Base-by-base conservation (phyloP, 2,888 invertebrate genomes). In the Sussaba pulchella region DNA sequence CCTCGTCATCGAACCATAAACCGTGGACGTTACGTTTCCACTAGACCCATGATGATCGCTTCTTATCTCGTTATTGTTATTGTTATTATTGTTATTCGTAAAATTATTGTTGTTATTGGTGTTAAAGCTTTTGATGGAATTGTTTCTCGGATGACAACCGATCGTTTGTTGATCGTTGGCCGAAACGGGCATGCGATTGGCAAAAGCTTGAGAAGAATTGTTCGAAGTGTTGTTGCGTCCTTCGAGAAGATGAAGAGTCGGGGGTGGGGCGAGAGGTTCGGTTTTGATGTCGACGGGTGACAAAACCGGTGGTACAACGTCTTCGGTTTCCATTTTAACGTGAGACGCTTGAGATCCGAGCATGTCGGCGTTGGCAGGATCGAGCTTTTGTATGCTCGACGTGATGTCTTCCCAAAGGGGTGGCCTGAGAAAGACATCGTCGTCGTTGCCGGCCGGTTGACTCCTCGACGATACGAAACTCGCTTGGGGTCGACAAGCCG, bases 351-450 rank as follows among this genome's bases (percentile, higher is more conserved):
- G 92, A 71, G 95, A 94, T 83, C 96, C 95, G 86, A 97, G 93
- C 96, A 97, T 97, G 89, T 97, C 96, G 70, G 97, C 97, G 91
- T 97, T 97, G 92, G 97, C 97, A 31, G 97, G 97, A 92, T 98
- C 97, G 90, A 97, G 96, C 92, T 97, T 97, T 91, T 97, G 95
- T 92, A 97, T 97, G 89, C 97, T 97, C 92, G 97, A 96, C 84
- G 97, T 96, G 91, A 98, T 97, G 93, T 98, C 97, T 93, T 98
- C 97, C 98, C 98, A 98, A 50, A 97, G 94, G 39, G 97, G 96
- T 54, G 97, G 97, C 88, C 97, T 95, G 86, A 97, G 95, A 93
- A 97, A 97, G 70, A 96, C 96, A 93, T 98, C 97, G 93, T 98
- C 97, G 92, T 96, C 94, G 91, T 92, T 94, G 36, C 93, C 93